Conservation (phyloP, 2,888 invertebrate species). For the Onthophagus sagittarius region DNA sequence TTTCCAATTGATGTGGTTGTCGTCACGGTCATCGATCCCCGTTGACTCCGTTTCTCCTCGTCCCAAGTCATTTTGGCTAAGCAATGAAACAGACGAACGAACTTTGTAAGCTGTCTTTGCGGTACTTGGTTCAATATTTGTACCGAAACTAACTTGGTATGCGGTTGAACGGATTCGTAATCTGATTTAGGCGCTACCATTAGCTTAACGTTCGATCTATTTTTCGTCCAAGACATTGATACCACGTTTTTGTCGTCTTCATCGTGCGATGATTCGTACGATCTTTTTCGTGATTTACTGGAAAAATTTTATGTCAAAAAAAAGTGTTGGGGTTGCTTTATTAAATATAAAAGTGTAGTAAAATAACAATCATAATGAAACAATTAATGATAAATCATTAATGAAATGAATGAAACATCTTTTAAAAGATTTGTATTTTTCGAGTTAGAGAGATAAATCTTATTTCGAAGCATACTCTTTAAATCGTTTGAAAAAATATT, state of each 20-base stretch:
- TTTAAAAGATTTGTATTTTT: too few species aligned
- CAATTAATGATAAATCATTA: too few species aligned
- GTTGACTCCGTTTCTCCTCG: slow-evolving; percentile 10
- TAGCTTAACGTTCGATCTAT: slow-evolving; percentile 20
- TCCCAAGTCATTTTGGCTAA: slow-evolving; percentile 18
- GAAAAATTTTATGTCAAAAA: not conserved
- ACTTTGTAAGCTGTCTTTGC: slow-evolving; percentile 16
- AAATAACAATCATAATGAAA: too few species aligned
- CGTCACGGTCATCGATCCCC: not conserved
- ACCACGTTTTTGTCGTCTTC: not conserved
- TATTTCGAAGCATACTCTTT: too few species aligned
- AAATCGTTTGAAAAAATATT: too few species aligned
- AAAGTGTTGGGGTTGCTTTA: too few species aligned
- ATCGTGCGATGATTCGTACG: not conserved
- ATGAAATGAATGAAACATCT: too few species aligned
- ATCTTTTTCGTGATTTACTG: not conserved
- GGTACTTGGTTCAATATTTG: slow-evolving; percentile 9
- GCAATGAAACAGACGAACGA: slow-evolving; percentile 21
- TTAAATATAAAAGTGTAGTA: too few species aligned
- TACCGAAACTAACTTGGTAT: slow-evolving; percentile 23
- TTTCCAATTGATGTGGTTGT: not conserved
- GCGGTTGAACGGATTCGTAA: slow-evolving; percentile 22
- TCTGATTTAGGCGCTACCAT: slow-evolving; percentile 21
- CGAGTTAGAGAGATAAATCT: too few species aligned
- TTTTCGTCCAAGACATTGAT: slow-evolving; percentile 18